phyloP scores from a whole-genome alignment of 2,797 vertebrate species.

The Poeciliopsis turneri region DNA sequence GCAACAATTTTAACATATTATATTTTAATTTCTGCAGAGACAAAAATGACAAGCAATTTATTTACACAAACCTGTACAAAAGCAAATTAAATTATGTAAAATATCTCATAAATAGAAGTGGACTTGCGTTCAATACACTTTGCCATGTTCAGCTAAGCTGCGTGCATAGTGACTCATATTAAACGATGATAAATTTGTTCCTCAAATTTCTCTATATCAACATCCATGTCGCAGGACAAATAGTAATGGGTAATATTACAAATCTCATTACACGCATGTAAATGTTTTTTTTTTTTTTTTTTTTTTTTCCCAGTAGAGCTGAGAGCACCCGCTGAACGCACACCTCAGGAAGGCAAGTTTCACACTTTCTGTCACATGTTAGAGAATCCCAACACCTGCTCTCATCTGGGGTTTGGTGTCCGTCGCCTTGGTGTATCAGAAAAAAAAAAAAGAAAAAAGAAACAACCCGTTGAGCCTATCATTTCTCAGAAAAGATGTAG shows the following conservation, averaged over 20 bases:
- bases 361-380: constrained; percentile 13
- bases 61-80: constrained; percentile 99
- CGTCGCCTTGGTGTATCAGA: constrained; percentile 6
- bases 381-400: constrained; percentile 3
- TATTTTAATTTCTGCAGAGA: constrained; percentile 99
- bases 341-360: constrained; percentile 75
- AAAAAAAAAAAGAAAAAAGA: background rate
- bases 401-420: constrained; percentile 14
- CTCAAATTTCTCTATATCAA: constrained; percentile 94
- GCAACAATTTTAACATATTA: constrained; percentile 90
- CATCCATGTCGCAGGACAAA: constrained; percentile 99
- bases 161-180: constrained; percentile 99
- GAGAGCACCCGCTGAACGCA: constrained; percentile 83
- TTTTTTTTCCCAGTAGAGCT: constrained; percentile 70
- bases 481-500: constrained; percentile 26
- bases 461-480: constrained; percentile 16
- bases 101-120: constrained; percentile 99
- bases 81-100: constrained; percentile 99
- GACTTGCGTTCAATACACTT: constrained; percentile 99
- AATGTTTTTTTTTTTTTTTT: constrained; percentile 83
- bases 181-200: constrained; percentile 97
- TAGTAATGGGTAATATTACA: constrained; percentile 99
- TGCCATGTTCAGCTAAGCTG: constrained; percentile 99
- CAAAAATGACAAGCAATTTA: constrained; percentile 99
- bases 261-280: constrained; percentile 91